phyloP scores from a whole-genome alignment of 2,888 invertebrate species.

The Lasioglossum lativentre region DNA sequence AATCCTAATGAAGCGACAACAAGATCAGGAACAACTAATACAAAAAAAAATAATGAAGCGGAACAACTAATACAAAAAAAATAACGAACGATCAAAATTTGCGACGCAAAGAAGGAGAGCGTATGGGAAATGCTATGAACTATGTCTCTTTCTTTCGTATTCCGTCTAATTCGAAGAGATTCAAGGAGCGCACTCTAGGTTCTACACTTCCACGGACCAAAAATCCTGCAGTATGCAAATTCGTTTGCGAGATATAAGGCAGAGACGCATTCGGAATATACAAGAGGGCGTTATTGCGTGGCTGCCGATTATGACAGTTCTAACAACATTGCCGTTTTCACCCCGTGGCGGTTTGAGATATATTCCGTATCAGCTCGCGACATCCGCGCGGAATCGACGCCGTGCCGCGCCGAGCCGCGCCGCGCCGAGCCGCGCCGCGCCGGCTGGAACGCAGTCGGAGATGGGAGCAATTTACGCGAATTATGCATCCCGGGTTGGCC shows the following conservation, averaged over 20 bases:
- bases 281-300: not conserved
- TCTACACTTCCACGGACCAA: not conserved
- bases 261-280: not conserved
- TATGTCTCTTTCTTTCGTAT: too few species aligned
- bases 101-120: too few species aligned
- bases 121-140: too few species aligned
- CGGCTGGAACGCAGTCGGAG: constrained; percentile 36
- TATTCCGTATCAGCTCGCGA: constrained; percentile 4
- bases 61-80: too few species aligned
- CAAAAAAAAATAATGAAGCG: too few species aligned
- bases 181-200: not conserved
- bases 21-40: too few species aligned
- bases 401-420: not conserved
- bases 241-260: not conserved
- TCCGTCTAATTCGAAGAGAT: not conserved
- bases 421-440: not conserved
- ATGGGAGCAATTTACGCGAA: constrained; percentile 63
- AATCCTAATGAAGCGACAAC: too few species aligned
- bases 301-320: not conserved
- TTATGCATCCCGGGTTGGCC: constrained; percentile 51
- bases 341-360: not conserved
- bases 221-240: not conserved
- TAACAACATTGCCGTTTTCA: constrained; percentile 2
- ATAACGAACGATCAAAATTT: too few species aligned
- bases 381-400: not conserved